Base-by-base conservation (phyloP, 2,797 vertebrate species). In the Apogon hyalosoma region DNA sequence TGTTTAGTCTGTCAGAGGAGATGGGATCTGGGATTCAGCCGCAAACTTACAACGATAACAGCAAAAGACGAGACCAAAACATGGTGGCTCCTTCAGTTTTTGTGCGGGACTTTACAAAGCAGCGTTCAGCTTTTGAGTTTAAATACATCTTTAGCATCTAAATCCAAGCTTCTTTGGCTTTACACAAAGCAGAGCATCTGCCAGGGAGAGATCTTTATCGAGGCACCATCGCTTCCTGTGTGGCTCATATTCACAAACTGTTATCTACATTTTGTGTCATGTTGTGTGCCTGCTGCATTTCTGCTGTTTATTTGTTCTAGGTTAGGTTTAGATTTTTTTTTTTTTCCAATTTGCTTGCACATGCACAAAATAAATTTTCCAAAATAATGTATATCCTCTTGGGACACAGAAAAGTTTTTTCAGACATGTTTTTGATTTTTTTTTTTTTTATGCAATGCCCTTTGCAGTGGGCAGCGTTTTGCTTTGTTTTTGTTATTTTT, bases 1-100 rank as follows among this genome's bases (percentile, higher is more conserved):
- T 94, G 93, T 94, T 95, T 93, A 93, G 93, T 94, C 94, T 95
- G 85, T 88, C 65, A 56, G 54, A 51, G 57, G 36, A 88, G 92
- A 92, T 89, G 83, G 68, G 82, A 92, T 92, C 87, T 81, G 79
- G 69, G 77, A 66, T 73, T 68, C 63, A 77, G 75, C 69, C 80
- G 52, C 71, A 79, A 77, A 86, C 76, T 70, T 77, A 79, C 79
- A 77, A 63, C n/a, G 91, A 93, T 94, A 93, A 90, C 80, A 64
- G 64, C 65, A 41, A 76, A 69, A 69, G 58, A 61, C 65, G 65
- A 76, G 80, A 79, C 58, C 66, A 89, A 88, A 93, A 91, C 85
- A 93, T 89, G 83, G 84, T 73, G 91, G 91, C 85, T 85, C 83
- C 49, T 72, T 88, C 64, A 76, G 59, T 72, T 85, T 70, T 81